phyloP scores from a whole-genome alignment of 1,140 invertebrate species.

The Eurosta solidaginis region DNA sequence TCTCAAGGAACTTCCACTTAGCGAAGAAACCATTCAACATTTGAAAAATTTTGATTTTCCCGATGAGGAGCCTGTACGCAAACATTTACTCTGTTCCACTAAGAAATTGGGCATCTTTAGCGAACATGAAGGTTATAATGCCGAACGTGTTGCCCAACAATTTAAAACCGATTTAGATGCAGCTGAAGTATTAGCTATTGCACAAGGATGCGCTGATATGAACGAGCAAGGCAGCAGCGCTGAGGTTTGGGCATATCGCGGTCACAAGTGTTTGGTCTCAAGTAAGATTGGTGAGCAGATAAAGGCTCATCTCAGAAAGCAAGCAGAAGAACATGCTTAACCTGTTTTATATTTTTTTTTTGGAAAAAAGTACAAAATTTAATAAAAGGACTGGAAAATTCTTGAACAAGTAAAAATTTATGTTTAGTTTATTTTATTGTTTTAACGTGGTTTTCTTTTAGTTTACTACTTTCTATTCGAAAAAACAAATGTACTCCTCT shows the following conservation, averaged over 20 bases:
- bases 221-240: constrained; percentile 42
- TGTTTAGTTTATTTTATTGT: too few species aligned
- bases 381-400: too few species aligned
- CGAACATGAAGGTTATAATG: constrained; percentile 48
- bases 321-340: constrained; percentile 44
- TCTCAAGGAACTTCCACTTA: constrained; percentile 43
- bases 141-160: constrained; percentile 54
- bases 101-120: constrained; percentile 52
- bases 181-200: constrained; percentile 48
- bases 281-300: constrained; percentile 53
- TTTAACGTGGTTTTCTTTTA: too few species aligned
- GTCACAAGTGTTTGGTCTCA: constrained; percentile 51
- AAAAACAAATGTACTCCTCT: too few species aligned
- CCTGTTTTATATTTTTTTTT: too few species aligned
- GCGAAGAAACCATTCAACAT: constrained; percentile 40
- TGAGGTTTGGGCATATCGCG: constrained; percentile 52
- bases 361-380: too few species aligned
- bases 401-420: too few species aligned
- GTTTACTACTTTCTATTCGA: too few species aligned
- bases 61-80: constrained; percentile 47
- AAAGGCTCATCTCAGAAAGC: constrained; percentile 42
- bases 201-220: constrained; percentile 47
- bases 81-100: constrained; percentile 48
- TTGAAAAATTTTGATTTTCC: constrained; percentile 50
- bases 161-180: constrained; percentile 54